Percentiles rank a stretch among this genome's conserved stretches.
These are phyloP conservation scores for Pedetes capensis DNA, from an alignment of 2,113 vertebrate genomes.

Conservation along the genomic window DNA sequence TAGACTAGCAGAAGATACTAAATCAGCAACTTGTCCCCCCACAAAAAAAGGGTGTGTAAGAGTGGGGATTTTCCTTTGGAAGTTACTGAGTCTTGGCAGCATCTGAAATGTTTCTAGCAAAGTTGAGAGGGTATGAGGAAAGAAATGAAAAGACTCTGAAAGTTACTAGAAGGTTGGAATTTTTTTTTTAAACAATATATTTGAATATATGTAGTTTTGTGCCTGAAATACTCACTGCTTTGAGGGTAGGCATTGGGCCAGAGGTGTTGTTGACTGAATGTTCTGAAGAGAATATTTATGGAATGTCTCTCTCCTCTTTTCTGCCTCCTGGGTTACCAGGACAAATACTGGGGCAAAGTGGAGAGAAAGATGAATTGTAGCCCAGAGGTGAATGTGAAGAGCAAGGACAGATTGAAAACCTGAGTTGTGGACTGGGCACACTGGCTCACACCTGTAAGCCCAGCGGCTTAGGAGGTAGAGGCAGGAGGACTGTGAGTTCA, in stretches of 20 bases:
- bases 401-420: not conserved
- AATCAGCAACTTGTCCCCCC: not conserved
- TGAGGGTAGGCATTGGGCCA: not conserved
- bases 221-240: not conserved
- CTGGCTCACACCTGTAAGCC: no score
- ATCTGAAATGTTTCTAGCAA: conserved; percentile 14
- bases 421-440: no score
- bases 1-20: not conserved
- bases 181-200: not conserved
- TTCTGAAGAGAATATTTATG: not conserved
- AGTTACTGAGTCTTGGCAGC: conserved; percentile 20
- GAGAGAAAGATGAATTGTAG: not conserved
- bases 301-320: not conserved
- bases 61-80: not conserved
- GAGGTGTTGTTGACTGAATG: not conserved
- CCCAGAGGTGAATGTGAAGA: not conserved
- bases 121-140: not conserved
- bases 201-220: not conserved
- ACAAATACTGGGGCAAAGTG: not conserved
- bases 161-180: not conserved
- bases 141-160: not conserved
- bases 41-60: not conserved
- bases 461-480: no score
- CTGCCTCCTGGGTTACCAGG: not conserved
- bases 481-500: no score